Evolutionary conservation across 2,888 invertebrate species (phyloP), one percentile per base, ranked within the genome.

Genomic region (Nomada flava): DNA sequence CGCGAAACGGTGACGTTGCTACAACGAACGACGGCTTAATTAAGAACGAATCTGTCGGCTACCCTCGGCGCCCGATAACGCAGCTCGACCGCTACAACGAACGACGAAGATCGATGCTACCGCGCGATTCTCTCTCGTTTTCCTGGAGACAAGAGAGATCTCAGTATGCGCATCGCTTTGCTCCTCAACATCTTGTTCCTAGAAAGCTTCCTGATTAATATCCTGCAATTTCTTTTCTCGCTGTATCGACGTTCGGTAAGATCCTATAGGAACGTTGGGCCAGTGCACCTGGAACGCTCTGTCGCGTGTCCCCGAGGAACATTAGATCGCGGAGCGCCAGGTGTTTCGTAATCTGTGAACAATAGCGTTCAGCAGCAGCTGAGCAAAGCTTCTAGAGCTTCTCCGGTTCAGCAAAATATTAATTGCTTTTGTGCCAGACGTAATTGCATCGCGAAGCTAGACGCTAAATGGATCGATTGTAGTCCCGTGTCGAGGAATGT

Each of bases 11-110:
- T 57, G 71, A 79, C 73, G 62, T 55, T 15, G 62, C 73, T 64
- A 72, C 72, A 65, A 84, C 76, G 67, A 70, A 44, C 80, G 78
- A 84, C 82, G 87, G 82, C 82, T 90, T 88, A 87, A 90, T 90
- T 91, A 89, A 85, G 83, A 70, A 79, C 73, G 85, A 74, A 81
- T 76, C 72, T 79, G 75, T 83, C 83, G 71, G 55, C 18, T 64
- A 47, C 23, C 36, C 53, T 36, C 53, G 78, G 29, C 69, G 74
- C 1, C 59, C 23, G 74, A 83, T 83, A 78, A 71, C 63, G 76
- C 71, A 71, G 18, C 20, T 36, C 36, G n/a, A 11, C 5, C n/a
- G 18, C 36, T 29, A 9, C 23, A n/a, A 7, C 47, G 36, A 59
- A 75, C 81, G 78, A 85, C 78, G 78, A 84, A 85, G 82, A 85